These are phyloP conservation scores for Pseudoips prasinana DNA, from an alignment of 2,888 invertebrate species.

Conservation along the genomic window DNA sequence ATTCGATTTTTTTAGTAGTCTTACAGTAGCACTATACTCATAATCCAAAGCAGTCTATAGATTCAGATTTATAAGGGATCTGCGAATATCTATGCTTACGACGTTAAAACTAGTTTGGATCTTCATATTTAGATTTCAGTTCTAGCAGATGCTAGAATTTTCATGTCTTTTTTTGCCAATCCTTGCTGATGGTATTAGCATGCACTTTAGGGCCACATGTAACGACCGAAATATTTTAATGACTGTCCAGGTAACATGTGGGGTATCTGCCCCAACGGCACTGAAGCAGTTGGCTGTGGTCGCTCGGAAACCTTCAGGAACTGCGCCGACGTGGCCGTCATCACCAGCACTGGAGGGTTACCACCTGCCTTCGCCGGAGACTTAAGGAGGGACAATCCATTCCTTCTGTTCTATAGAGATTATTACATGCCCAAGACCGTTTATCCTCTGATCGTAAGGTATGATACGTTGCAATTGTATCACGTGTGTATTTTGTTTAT, in stretches of 20 bases:
- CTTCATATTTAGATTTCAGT: too few relatives aligned
- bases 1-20: background rate
- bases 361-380: constrained; percentile 86
- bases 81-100: too few relatives aligned
- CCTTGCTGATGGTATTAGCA: too few relatives aligned
- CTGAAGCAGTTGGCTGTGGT: constrained; percentile 94
- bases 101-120: too few relatives aligned
- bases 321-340: constrained; percentile 93
- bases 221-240: too few relatives aligned
- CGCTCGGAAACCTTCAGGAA: constrained; percentile 94
- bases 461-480: constrained; percentile 7
- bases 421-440: constrained; percentile 84
- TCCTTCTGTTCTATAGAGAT: constrained; percentile 89
- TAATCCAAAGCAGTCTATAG: background rate
- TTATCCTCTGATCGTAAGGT: constrained; percentile 90
- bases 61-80: too few relatives aligned
- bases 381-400: constrained; percentile 85
- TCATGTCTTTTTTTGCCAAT: too few relatives aligned
- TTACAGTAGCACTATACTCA: background rate
- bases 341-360: constrained; percentile 89
- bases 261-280: constrained; percentile 93
- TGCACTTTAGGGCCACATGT: too few relatives aligned
- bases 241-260: constrained; percentile 91
- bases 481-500: constrained; percentile 12
- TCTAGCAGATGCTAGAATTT: too few relatives aligned